Conservation (phyloP, 2,797 vertebrate genomes). For the Stomatorhinus walkeri region DNA sequence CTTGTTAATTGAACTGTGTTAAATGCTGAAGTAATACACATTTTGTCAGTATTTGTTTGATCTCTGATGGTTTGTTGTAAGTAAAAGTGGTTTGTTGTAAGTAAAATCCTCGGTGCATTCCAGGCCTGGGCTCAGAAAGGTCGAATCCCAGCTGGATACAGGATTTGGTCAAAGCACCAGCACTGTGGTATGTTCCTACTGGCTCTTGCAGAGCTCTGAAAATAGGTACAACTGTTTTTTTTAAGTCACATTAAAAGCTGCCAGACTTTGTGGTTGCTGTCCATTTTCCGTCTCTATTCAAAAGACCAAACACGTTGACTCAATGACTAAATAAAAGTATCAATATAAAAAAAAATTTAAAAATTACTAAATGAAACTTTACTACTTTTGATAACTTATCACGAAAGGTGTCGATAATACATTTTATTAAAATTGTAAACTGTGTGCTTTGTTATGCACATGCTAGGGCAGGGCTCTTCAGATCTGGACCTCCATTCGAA, state of each 20-base stretch:
- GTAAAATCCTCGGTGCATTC: neutral
- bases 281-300: neutral
- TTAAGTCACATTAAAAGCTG: neutral
- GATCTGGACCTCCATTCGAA: too few species aligned
- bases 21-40: neutral
- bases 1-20: conserved; percentile 1
- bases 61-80: neutral
- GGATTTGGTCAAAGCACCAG: conserved; percentile 5
- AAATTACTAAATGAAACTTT: neutral
- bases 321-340: neutral
- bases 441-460: neutral
- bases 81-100: neutral
- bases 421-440: neutral
- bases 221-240: conserved; percentile 4
- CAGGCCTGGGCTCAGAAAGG: neutral
- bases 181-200: neutral
- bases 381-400: neutral
- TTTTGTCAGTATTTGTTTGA: neutral
- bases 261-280: neutral
- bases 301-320: neutral
- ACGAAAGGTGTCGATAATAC: neutral
- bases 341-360: too few species aligned
- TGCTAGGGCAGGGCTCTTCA: neutral
- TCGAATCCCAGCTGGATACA: neutral
- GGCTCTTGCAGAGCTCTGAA: neutral